Conservation (phyloP, 2,797 vertebrate genomes). For the Paguma larvata region DNA sequence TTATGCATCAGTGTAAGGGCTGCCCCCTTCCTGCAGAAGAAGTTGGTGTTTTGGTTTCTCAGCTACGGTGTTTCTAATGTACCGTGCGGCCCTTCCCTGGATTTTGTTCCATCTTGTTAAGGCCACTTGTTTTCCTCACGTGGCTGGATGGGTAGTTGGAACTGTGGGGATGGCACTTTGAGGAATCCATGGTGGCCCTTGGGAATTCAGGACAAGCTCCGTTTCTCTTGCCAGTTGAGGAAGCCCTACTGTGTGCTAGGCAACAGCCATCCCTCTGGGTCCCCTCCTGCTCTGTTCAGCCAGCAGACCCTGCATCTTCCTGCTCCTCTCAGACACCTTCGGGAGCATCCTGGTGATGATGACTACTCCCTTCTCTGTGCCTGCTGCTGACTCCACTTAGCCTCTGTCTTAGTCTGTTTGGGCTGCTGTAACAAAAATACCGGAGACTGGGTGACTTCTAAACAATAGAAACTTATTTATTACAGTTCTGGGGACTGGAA, state of each 20-base stretch:
- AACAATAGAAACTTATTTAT: not conserved
- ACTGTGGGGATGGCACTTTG: not conserved
- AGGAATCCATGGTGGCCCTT: not conserved
- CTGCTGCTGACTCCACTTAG: not conserved
- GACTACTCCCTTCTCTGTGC: not conserved
- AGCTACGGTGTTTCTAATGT: not conserved
- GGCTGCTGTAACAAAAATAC: not conserved
- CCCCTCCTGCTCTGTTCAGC: accelerated
- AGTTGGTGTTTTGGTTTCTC: not conserved
- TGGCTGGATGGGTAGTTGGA: not conserved
- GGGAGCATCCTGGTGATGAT: not conserved
- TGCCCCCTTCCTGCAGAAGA: not conserved
- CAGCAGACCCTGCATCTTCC: not conserved
- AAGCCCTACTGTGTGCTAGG: not conserved
- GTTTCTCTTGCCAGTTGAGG: not conserved
- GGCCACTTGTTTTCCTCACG: not conserved
- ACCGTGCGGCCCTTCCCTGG: not conserved
- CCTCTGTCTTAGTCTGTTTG: not conserved
- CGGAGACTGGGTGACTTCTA: not conserved
- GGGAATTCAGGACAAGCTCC: not conserved
- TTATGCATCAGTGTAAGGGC: not conserved
- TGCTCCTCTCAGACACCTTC: not conserved
- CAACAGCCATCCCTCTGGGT: not conserved
- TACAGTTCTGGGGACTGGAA: not conserved
- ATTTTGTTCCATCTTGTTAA: not conserved